These are phyloP conservation scores for Melipona beecheii DNA, from an alignment of 2,888 invertebrate species.

Conservation along the genomic window DNA sequence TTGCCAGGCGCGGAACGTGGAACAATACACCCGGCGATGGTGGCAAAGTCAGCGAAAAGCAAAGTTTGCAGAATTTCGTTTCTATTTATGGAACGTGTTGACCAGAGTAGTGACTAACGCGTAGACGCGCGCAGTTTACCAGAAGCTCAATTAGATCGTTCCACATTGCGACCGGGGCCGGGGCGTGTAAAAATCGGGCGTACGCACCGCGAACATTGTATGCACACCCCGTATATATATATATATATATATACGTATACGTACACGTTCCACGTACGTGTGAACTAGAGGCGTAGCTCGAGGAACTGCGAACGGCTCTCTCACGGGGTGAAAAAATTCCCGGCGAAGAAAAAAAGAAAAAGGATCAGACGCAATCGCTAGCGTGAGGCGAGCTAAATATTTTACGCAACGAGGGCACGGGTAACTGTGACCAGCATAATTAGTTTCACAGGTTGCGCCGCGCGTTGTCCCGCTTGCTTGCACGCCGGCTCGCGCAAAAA, in stretches of 20 bases:
- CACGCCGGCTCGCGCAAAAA: constrained; percentile 25
- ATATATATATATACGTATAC: too few relatives aligned
- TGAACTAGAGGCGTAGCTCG: constrained; percentile 30
- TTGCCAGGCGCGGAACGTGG: not conserved
- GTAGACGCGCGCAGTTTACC: constrained; percentile 13
- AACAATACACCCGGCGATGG: not conserved
- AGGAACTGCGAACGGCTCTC: constrained; percentile 1
- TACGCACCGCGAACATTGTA: not conserved
- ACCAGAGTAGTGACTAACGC: not conserved
- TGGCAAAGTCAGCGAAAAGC: not conserved
- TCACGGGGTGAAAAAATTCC: constrained; percentile 26
- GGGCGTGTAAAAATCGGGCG: not conserved
- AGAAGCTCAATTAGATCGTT: constrained; percentile 25
- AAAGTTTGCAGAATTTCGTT: constrained; percentile 3
- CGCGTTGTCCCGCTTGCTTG: not conserved
- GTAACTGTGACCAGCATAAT: constrained; percentile 47
- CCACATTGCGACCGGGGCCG: not conserved
- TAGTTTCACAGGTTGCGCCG: constrained; percentile 15
- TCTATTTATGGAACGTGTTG: constrained; percentile 21
- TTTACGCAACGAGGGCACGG: constrained; percentile 53
- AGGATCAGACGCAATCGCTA: constrained; percentile 24
- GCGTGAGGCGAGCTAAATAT: constrained; percentile 40
- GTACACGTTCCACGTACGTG: not conserved
- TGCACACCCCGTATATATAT: too few relatives aligned
- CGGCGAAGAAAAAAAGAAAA: not conserved